Evolutionary conservation across 2,113 vertebrate species (phyloP).

Genomic region (Cebidichthys violaceus): DNA sequence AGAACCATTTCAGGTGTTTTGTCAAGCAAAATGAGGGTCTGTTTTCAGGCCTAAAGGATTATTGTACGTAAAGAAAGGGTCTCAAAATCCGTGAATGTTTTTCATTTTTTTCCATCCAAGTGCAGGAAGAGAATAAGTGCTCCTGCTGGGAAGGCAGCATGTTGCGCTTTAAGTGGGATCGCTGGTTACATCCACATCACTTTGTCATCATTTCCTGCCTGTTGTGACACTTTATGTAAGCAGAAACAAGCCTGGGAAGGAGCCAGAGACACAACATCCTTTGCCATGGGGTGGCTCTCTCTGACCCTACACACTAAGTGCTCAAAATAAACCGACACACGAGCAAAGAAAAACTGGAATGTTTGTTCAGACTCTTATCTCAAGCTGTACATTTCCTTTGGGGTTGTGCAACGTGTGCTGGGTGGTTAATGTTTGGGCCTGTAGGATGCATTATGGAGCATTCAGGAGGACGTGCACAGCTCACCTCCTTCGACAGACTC

Average conservation of each 20-base stretch:
- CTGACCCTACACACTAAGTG: constrained; percentile 43
- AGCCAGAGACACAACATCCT: constrained; percentile 76
- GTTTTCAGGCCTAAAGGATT: constrained; percentile 52
- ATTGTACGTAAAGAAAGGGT: constrained; percentile 6
- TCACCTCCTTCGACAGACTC: constrained; percentile 40
- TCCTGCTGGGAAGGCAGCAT: not conserved
- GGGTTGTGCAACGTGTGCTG: constrained; percentile 51
- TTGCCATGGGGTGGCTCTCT: constrained; percentile 29
- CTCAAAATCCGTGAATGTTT: not conserved
- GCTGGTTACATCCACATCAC: constrained; percentile 23
- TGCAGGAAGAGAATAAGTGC: not conserved
- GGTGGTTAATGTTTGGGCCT: constrained; percentile 57
- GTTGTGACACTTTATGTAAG: constrained; percentile 67
- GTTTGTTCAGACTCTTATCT: constrained; percentile 75
- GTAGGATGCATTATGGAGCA: constrained; percentile 59
- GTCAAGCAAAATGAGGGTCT: constrained; percentile 53
- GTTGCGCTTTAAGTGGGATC: not conserved
- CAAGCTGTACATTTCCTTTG: constrained; percentile 71
- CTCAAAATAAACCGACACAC: constrained; percentile 62
- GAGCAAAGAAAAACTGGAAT: constrained; percentile 50
- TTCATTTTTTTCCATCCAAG: not conserved
- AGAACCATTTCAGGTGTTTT: constrained; percentile 69
- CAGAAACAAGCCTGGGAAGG: constrained; percentile 69
- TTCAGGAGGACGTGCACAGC: constrained; percentile 45
- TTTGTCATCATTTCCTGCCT: constrained; percentile 52